Conservation (phyloP, 2,113 vertebrate species). For the Willisornis vidua region DNA sequence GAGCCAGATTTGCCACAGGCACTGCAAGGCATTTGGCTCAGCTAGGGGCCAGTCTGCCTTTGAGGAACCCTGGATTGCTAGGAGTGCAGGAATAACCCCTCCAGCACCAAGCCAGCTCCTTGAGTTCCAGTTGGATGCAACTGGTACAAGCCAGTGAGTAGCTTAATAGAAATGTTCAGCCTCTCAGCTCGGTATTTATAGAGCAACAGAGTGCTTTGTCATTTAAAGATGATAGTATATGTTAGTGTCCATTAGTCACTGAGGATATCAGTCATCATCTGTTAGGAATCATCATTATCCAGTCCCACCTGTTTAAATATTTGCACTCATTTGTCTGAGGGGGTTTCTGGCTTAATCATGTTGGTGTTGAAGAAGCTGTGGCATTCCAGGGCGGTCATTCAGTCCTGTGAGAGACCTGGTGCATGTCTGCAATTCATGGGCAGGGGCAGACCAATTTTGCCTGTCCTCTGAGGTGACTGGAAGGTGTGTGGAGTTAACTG, state of each 20-base stretch:
- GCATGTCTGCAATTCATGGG: background rate
- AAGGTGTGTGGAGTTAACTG: fast-evolving
- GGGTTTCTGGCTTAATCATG: fast-evolving
- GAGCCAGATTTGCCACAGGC: background rate
- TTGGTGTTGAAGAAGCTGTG: background rate
- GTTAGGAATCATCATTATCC: background rate
- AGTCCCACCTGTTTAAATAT: background rate
- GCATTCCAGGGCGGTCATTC: background rate
- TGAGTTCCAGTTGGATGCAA: background rate
- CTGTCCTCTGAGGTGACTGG: background rate
- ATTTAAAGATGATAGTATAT: background rate
- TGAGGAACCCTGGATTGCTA: background rate
- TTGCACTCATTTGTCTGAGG: background rate
- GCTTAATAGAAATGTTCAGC: background rate
- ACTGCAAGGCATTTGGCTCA: background rate
- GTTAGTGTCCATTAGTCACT: background rate
- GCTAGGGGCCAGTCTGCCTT: background rate
- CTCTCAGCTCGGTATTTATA: background rate
- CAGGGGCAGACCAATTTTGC: background rate
- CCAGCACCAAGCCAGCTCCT: background rate
- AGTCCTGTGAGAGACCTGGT: background rate
- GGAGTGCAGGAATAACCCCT: background rate
- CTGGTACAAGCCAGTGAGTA: background rate
- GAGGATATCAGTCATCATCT: background rate
- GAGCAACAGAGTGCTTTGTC: background rate